These are phyloP conservation scores for Drosophila chauvacae DNA, from an alignment of 1,140 invertebrate genomes.

Conservation along the genomic window DNA sequence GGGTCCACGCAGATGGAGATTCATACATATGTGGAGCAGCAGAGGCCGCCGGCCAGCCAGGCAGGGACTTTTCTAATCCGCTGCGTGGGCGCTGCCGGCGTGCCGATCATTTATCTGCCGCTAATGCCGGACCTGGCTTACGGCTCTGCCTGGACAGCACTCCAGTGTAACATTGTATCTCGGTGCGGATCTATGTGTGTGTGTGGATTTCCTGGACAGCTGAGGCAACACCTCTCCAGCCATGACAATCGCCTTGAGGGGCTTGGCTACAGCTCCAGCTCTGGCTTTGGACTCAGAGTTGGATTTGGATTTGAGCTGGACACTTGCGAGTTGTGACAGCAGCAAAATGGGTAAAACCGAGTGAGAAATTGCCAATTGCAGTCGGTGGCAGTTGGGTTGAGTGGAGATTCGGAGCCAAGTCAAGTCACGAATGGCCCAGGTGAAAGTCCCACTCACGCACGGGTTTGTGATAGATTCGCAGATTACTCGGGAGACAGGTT, in stretches of 20 bases:
- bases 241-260: conserved; percentile 36
- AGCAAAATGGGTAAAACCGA: conserved; percentile 44
- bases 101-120: conserved; percentile 62
- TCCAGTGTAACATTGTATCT: conserved; percentile 12
- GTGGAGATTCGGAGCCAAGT: conserved; percentile 6
- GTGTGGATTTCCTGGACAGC: conserved; percentile 45
- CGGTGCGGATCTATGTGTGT: conserved; percentile 24
- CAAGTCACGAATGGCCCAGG: conserved; percentile 31
- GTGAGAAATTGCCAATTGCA: conserved; percentile 51
- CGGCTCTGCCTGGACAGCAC: conserved; percentile 11
- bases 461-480: conserved; percentile 36
- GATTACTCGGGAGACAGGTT: conserved; percentile 34
- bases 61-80: conserved; percentile 42
- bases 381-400: background rate
- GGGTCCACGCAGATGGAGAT: conserved; percentile 13
- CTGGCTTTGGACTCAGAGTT: conserved; percentile 4
- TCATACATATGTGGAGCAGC: conserved; percentile 27
- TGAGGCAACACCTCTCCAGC: conserved; percentile 33
- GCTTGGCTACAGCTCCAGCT: conserved; percentile 23
- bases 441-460: conserved; percentile 48
- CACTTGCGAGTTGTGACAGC: conserved; percentile 46
- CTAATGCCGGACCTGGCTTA: conserved; percentile 35
- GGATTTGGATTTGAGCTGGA: conserved; percentile 28
- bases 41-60: conserved; percentile 14
- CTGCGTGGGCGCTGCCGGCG: conserved; percentile 45